Conservation (phyloP, 2,797 vertebrate species). For the Platyrinchus mystaceus region DNA sequence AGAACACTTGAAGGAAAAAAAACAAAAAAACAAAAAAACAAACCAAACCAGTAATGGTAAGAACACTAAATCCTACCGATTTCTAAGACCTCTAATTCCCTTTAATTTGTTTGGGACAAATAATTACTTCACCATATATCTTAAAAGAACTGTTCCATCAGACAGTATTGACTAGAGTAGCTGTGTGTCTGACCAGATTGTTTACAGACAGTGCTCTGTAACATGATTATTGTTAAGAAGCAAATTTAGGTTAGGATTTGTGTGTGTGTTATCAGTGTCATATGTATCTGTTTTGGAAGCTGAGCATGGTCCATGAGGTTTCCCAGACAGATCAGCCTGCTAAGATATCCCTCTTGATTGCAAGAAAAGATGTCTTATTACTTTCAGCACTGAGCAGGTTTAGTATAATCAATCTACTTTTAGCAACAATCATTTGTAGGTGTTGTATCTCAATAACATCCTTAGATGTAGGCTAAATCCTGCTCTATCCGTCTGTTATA, state of each 20-base stretch:
- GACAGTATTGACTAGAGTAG: constrained; percentile 5
- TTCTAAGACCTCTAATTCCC: not conserved
- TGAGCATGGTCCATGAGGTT: not conserved
- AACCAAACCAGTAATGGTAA: not conserved
- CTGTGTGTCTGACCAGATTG: not conserved
- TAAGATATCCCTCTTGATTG: not conserved
- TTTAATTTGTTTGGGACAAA: constrained; percentile 50
- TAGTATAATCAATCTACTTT: not conserved
- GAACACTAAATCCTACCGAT: not conserved
- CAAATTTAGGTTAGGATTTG: constrained; percentile 40
- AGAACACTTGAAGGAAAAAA: not conserved
- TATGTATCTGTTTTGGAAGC: not conserved
- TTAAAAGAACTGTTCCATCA: not conserved
- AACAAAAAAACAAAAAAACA: no score
- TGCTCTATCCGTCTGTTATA: not conserved
- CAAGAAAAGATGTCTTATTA: not conserved
- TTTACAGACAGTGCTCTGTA: constrained; percentile 25
- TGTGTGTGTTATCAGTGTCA: not conserved
- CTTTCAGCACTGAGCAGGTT: not conserved
- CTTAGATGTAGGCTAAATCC: not conserved
- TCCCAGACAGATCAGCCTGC: not conserved
- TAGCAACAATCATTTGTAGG: not conserved
- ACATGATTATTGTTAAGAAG: not conserved
- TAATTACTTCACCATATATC: not conserved
- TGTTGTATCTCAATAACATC: not conserved